Conservation (phyloP, 2,888 invertebrate genomes). For the Micoletzkya japonica region DNA sequence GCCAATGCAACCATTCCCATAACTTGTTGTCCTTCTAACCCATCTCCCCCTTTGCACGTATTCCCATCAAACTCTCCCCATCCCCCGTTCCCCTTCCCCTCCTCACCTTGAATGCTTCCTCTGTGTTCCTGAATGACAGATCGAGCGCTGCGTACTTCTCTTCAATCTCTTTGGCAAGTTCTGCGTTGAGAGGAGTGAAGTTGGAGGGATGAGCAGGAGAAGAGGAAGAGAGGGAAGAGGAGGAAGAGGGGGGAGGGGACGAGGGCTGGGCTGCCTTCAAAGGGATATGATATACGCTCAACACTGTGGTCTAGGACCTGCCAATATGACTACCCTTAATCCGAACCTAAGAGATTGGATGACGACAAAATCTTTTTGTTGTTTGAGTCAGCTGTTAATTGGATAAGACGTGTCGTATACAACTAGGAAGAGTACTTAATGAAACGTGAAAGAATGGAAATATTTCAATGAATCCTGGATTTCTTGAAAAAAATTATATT, state of each 20-base stretch:
- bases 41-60: not conserved
- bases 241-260: constrained; percentile 9
- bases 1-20: not conserved
- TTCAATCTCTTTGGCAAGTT: constrained; percentile 46
- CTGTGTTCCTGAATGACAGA: constrained; percentile 57
- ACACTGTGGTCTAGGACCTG: no score
- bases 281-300: no score
- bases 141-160: constrained; percentile 54
- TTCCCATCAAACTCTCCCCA: not conserved
- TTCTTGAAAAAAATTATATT: no score
- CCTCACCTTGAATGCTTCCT: constrained; percentile 61
- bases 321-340: no score
- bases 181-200: constrained; percentile 17
- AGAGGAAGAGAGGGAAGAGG: not conserved
- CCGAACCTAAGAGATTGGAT: no score
- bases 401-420: no score
- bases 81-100: no score
- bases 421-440: no score
- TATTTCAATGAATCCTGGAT: no score
- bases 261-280: constrained; percentile 16
- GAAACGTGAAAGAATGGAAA: no score
- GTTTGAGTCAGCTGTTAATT: no score
- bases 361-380: no score
- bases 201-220: not conserved
- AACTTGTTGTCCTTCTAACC: not conserved